Percentiles rank a stretch among this genome's conserved stretches.
These are phyloP conservation scores for Aegithalos caudatus DNA, from an alignment of 2,113 vertebrate genomes.

Conservation along the genomic window DNA sequence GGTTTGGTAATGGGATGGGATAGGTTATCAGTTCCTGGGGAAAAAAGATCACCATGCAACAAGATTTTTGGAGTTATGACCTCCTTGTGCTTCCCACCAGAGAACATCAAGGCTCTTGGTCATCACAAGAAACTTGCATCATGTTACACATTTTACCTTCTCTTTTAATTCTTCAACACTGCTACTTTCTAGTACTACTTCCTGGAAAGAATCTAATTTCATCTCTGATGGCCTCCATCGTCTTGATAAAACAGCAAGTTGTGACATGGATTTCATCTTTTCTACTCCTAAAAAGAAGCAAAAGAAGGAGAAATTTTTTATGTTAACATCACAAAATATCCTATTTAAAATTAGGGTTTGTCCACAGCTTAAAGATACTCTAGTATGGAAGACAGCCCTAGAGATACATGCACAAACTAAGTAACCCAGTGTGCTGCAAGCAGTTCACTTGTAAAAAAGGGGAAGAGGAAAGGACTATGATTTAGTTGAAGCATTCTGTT, in stretches of 20 bases:
- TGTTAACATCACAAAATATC: not conserved
- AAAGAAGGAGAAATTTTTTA: not conserved
- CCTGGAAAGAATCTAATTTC: slow-evolving; percentile 90
- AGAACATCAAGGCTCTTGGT: not conserved
- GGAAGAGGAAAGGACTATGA: not conserved
- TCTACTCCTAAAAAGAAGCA: slow-evolving; percentile 79
- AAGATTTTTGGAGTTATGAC: not conserved
- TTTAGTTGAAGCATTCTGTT: not conserved
- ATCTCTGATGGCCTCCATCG: slow-evolving; percentile 90
- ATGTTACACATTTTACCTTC: slow-evolving; percentile 74
- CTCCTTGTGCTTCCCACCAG: not conserved
- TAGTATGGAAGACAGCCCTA: not conserved
- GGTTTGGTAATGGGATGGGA: not conserved
- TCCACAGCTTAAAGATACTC: not conserved
- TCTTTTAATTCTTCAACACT: slow-evolving; percentile 94
- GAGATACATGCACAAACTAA: not conserved
- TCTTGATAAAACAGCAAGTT: slow-evolving; percentile 89
- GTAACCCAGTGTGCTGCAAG: not conserved
- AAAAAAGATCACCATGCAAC: not conserved
- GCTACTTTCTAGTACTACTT: slow-evolving; percentile 94
- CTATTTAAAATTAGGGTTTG: not conserved
- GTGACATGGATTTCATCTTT: slow-evolving; percentile 99
- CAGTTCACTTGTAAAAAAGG: not conserved
- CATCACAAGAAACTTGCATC: not conserved
- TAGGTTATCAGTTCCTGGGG: not conserved